These are phyloP conservation scores for Nymphalis c-album DNA, from an alignment of 2,888 invertebrate genomes.

Conservation along the genomic window DNA sequence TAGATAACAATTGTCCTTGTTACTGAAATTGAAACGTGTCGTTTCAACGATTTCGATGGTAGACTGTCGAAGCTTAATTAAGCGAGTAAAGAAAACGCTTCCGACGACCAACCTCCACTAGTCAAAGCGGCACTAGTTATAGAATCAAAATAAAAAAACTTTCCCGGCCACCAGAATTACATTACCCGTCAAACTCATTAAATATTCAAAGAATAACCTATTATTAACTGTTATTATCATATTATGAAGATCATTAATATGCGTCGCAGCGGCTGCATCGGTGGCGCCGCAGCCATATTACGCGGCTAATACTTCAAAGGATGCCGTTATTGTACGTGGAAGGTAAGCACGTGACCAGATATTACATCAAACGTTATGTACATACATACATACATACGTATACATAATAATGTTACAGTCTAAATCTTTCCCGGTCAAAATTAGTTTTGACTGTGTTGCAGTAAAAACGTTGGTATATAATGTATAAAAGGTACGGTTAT, in stretches of 20 bases:
- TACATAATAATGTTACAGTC: not conserved
- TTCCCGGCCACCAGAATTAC: conserved; percentile 7
- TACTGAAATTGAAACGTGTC: too few relatives aligned
- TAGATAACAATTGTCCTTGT: too few relatives aligned
- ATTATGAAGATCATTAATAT: conserved; percentile 28
- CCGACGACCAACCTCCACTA: too few relatives aligned
- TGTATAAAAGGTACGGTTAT: too few relatives aligned
- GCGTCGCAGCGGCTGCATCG: conserved; percentile 8
- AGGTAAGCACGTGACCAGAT: not conserved
- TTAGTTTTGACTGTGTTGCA: too few relatives aligned
- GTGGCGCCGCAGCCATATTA: conserved; percentile 28
- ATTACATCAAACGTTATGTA: not conserved
- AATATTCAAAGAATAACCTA: conserved; percentile 30
- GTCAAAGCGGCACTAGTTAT: too few relatives aligned
- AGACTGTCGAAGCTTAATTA: too few relatives aligned
- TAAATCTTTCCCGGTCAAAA: too few relatives aligned
- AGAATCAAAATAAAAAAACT: too few relatives aligned
- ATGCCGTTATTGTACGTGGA: conserved; percentile 28
- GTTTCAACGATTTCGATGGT: too few relatives aligned
- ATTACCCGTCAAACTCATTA: conserved; percentile 18
- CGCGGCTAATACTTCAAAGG: conserved; percentile 17
- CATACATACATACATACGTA: not conserved
- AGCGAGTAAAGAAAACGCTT: too few relatives aligned
- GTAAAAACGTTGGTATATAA: too few relatives aligned
- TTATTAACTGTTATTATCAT: conserved; percentile 29